Conservation (phyloP, 2,113 vertebrate species). For the Poecile atricapillus region DNA sequence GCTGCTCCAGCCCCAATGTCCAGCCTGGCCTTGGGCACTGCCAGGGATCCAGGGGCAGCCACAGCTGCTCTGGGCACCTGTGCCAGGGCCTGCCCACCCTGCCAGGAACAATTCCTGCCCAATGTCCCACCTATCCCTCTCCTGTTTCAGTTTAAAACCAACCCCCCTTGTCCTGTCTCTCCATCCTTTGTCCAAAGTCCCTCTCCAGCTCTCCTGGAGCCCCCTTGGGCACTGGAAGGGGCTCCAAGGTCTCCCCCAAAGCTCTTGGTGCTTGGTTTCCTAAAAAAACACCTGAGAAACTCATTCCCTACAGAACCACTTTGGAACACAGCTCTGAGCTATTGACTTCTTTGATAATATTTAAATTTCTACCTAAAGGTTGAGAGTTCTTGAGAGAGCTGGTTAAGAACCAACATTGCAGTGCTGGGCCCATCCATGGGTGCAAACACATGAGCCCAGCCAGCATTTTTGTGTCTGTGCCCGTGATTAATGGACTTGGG, state of each 20-base stretch:
- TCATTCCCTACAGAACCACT: background rate
- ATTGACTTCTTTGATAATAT: background rate
- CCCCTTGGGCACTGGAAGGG: background rate
- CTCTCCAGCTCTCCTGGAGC: background rate
- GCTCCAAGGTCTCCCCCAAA: background rate
- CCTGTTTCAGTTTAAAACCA: background rate
- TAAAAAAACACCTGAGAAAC: background rate
- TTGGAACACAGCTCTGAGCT: background rate
- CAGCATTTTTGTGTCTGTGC: background rate
- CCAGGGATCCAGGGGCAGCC: background rate
- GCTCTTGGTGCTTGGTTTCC: background rate
- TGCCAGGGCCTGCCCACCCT: background rate
- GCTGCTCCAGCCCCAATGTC: background rate
- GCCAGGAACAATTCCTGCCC: rapidly evolving
- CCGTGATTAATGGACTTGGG: background rate
- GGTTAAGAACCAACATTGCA: background rate
- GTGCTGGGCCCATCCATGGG: background rate
- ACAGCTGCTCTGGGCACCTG: background rate
- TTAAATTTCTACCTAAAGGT: background rate
- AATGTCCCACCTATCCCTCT: rapidly evolving
- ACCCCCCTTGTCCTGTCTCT: background rate
- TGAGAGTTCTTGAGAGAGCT: background rate
- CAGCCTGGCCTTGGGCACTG: background rate
- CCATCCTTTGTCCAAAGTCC: rapidly evolving
- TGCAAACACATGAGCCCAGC: background rate